These are phyloP conservation scores for Lepidurus packardi DNA, from an alignment of 1,140 invertebrate genomes.

Conservation along the genomic window DNA sequence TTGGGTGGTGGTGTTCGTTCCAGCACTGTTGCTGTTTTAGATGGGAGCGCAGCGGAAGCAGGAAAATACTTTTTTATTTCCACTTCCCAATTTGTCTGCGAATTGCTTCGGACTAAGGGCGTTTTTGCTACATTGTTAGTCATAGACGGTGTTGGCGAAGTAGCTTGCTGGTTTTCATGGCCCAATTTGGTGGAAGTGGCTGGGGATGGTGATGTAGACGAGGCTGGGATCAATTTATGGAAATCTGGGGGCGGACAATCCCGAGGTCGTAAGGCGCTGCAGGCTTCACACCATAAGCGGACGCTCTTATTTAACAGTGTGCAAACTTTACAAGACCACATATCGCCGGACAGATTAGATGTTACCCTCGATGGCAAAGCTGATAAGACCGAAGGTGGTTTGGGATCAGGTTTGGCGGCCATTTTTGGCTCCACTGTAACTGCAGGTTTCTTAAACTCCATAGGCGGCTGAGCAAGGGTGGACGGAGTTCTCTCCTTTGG, in stretches of 20 bases:
- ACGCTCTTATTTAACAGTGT: conserved; percentile 32
- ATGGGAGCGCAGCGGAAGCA: neutral
- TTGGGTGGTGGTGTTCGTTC: conserved; percentile 25
- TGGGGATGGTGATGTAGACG: conserved; percentile 23
- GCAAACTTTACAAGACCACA: conserved; percentile 29
- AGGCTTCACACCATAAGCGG: conserved; percentile 33
- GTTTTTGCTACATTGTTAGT: conserved; percentile 32
- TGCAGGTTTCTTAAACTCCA: neutral
- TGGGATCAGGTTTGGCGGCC: neutral
- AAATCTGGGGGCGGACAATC: conserved; percentile 20
- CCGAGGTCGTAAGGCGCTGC: conserved; percentile 29
- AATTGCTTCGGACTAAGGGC: conserved; percentile 23
- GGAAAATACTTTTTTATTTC: conserved; percentile 35
- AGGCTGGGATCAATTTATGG: neutral
- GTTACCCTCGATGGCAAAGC: neutral
- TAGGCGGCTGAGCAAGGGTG: neutral
- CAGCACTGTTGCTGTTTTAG: conserved; percentile 12
- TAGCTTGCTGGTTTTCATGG: conserved; percentile 23
- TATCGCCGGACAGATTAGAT: neutral
- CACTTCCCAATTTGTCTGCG: conserved; percentile 30
- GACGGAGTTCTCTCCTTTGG: neutral
- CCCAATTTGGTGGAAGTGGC: conserved; percentile 2
- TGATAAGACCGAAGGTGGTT: neutral
- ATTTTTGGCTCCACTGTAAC: neutral
- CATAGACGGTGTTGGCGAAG: neutral